Conservation (phyloP, 2,113 vertebrate species). For the Eulacestoma nigropectus region DNA sequence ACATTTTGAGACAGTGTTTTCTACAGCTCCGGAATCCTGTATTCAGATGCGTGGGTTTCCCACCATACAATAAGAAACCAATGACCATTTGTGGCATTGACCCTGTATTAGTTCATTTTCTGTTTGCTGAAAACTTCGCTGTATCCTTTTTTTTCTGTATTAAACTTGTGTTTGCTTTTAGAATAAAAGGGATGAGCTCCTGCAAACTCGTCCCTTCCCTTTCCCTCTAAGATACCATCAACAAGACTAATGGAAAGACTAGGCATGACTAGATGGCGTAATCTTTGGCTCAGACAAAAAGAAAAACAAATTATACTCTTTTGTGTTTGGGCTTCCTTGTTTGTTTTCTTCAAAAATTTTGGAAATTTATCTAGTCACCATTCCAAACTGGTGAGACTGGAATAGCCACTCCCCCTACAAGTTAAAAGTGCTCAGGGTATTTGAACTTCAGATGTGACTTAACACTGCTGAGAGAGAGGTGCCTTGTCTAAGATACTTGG, state of each 20-base stretch:
- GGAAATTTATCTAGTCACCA: neutral
- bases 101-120: neutral
- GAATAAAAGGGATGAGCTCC: neutral
- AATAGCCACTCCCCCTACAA: neutral
- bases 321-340: neutral
- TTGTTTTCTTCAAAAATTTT: neutral
- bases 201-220: neutral
- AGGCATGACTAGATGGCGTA: neutral
- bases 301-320: neutral
- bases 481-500: neutral
- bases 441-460: neutral
- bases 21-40: conserved; percentile 57
- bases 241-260: neutral
- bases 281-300: neutral
- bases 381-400: neutral
- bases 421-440: neutral
- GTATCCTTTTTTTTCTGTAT: neutral
- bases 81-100: neutral
- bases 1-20: conserved; percentile 37
- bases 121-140: neutral
- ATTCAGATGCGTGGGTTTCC: conserved; percentile 39
- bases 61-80: neutral
- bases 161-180: conserved; percentile 19
- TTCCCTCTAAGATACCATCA: neutral
- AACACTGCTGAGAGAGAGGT: neutral